Evolutionary conservation across 2,888 invertebrate species (phyloP).

Genomic region (Agonopterix arenella): DNA sequence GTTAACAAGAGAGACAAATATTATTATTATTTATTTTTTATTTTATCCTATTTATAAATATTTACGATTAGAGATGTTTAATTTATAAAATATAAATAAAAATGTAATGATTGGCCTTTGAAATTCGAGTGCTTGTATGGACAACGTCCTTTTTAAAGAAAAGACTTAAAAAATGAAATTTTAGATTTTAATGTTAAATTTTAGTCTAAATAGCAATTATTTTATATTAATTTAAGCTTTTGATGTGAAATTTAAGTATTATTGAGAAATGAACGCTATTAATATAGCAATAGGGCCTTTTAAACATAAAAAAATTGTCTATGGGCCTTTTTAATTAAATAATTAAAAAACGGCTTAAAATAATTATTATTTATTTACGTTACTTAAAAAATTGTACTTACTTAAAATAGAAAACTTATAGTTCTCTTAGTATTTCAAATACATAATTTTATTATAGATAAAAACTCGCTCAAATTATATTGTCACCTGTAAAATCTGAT

Average conservation of each 20-base stretch:
- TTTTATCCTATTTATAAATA: not conserved
- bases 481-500: too few species aligned
- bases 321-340: not conserved
- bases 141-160: constrained; percentile 62
- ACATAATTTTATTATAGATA: too few species aligned
- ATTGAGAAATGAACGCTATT: not conserved
- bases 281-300: not conserved
- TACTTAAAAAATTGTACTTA: constrained; percentile 6
- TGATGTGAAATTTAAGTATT: not conserved
- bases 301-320: not conserved
- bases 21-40: not conserved
- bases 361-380: constrained; percentile 22
- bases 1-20: not conserved
- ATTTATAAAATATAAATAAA: constrained; percentile 2
- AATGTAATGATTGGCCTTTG: constrained; percentile 57
- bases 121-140: constrained; percentile 63
- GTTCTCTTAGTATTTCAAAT: not conserved
- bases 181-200: constrained; percentile 19
- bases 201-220: not conserved
- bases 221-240: not conserved
- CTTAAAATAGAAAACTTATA: not conserved
- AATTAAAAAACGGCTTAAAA: constrained; percentile 8
- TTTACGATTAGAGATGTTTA: not conserved
- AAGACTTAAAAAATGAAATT: constrained; percentile 68
- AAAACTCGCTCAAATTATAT: too few species aligned